These are phyloP conservation scores for Melipona beecheii DNA, from an alignment of 2,888 invertebrate species.

Conservation along the genomic window DNA sequence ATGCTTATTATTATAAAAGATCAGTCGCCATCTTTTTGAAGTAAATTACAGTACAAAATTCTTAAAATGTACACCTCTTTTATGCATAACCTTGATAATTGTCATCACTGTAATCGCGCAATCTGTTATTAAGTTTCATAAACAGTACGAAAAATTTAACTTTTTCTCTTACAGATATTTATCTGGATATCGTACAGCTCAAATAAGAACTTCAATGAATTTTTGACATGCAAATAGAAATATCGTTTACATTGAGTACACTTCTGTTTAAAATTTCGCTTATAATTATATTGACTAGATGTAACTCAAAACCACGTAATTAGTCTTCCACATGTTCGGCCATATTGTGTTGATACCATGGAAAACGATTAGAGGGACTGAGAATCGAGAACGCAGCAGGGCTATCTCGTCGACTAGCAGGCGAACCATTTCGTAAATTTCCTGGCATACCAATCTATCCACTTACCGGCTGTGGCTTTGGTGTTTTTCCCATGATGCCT, in stretches of 20 bases:
- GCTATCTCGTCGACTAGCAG: conserved; percentile 75
- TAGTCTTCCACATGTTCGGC: conserved; percentile 54
- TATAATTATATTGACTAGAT: neutral
- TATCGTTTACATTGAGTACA: conserved; percentile 5
- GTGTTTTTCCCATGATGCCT: conserved; percentile 80
- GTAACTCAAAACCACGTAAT: conserved; percentile 24
- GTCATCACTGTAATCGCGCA: conserved; percentile 29
- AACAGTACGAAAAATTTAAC: conserved; percentile 20
- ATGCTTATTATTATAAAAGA: neutral
- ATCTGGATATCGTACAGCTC: neutral
- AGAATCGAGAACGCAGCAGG: conserved; percentile 66
- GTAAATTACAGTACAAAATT: neutral
- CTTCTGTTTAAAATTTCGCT: neutral
- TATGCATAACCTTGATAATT: conserved; percentile 39
- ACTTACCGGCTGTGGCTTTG: conserved; percentile 81
- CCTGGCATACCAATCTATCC: conserved; percentile 68
- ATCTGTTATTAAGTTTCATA: conserved; percentile 26
- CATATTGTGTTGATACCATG: conserved; percentile 74
- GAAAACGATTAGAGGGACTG: conserved; percentile 57
- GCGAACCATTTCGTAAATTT: conserved; percentile 73
- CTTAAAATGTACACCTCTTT: neutral
- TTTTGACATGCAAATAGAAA: neutral
- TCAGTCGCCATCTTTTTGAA: neutral
- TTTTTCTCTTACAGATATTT: neutral
- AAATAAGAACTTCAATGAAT: neutral